A percentile compares a stretch with the other conserved stretches of the same genome.
phyloP scores from a whole-genome alignment of 2,113 vertebrate species.

The Artemisiospiza belli region DNA sequence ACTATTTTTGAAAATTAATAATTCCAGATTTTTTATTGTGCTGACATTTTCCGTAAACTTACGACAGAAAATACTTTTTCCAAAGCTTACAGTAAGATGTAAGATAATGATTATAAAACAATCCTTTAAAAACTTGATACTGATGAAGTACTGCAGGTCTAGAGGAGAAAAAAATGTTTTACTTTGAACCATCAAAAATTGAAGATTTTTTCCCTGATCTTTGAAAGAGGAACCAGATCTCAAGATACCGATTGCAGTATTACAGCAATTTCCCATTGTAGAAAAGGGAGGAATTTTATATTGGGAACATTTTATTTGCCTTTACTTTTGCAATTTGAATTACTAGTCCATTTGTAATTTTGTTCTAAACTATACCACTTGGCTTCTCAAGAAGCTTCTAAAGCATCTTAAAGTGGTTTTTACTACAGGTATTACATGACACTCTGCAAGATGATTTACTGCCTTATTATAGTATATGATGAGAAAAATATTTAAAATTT shows the following conservation, averaged over 20 bases:
- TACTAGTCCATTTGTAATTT: not conserved
- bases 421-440: not conserved
- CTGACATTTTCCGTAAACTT: not conserved
- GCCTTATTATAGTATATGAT: not conserved
- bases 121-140: not conserved
- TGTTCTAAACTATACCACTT: not conserved
- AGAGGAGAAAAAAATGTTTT: not conserved
- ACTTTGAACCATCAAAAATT: not conserved
- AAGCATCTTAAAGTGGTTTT: not conserved
- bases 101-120: not conserved
- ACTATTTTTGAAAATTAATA: not conserved
- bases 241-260: not conserved
- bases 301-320: not conserved
- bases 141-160: not conserved
- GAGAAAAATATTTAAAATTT: not conserved
- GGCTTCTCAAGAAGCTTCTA: not conserved
- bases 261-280: not conserved
- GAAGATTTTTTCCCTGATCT: not conserved
- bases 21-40: not conserved
- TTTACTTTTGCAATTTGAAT: not conserved
- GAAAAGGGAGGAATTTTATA: not conserved
- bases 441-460: not conserved
- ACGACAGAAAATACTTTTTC: not conserved
- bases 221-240: not conserved
- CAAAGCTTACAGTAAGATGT: not conserved